Evolutionary conservation across 2,888 invertebrate species (phyloP), one percentile per base, ranked within the genome.

Genomic region (Temnothorax ravouxi): DNA sequence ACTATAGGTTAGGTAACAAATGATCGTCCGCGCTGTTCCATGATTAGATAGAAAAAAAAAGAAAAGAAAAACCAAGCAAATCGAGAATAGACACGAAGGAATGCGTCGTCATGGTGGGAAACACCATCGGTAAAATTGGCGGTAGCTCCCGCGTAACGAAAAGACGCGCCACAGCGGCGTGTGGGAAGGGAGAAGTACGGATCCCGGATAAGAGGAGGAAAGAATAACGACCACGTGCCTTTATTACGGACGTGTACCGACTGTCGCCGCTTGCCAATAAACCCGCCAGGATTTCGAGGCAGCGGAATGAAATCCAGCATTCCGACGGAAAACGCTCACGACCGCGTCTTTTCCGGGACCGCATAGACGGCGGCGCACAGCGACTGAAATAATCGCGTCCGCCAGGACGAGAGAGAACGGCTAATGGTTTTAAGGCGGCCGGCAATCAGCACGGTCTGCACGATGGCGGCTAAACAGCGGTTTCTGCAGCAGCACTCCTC

Each of bases 221-320:
- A 38, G 72, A 77, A 84, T 85, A 86, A 88, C 86, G 88, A 87
- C 86, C 89, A 84, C 88, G 88, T 86, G 79, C 86, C 83, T 87
- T 83, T n/a, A n/a, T 6, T 34, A 85, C 84, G 88, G 85, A 87
- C 84, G 84, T 84, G 84, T 87, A 84, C 85, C 84, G 84, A 85
- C 88, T 88, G 89, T 85, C 88, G 75, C 61, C 59, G 52, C 84
- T 82, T 76, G 87, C 88, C 88, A 84, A 90, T 90, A 90, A 90
- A 79, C 71, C 67, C 69, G 67, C 86, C 44, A 74, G 84, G 83
- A 87, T 85, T 66, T 87, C 84, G 82, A 72, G 71, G 62, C 76
- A 52, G 72, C 69, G 69, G 50, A 72, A 62, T 67, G 84, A 71
- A 83, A 84, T 86, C 83, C 83, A 25, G 83, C 86, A 87, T 87